Base-by-base conservation (phyloP, 2,888 invertebrate genomes). In the Eudemis profundana region DNA sequence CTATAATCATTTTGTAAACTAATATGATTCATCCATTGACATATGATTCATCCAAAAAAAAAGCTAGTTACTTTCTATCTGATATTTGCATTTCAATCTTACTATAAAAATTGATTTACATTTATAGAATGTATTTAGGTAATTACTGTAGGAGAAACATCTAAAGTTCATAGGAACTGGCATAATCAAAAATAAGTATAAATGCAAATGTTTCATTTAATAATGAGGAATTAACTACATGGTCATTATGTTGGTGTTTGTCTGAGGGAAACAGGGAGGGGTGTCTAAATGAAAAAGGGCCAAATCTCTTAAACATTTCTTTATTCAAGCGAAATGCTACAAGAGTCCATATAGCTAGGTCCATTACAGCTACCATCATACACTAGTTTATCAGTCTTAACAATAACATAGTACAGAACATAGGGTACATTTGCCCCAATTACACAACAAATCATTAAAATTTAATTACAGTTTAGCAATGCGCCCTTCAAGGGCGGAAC, bases 301-400 rank as follows among this genome's bases (percentile, higher is more conserved):
- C 81, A 81, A 74, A 81, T 86, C 81, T 85, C 85, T 81, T 71
- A 84, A 81, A 89, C 84, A 88, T 85, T 85, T 85, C 83, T 89
- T 89, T 88, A 87, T 88, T 87, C 66, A 73, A 77, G 69, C 78
- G 85, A 83, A 82, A 86, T 82, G 84, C 83, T 83, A 87, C 84
- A 87, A 82, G 81, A 80, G 79, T 80, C 54, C 68, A 69, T 82
- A 86, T 77, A 82, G 47, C 76, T 75, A 72, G 64, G 23, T 74
- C 44, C 44, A 59, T 81, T 82, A 83, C 74, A 73, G 69, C 77
- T 81, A 84, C 66, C 64, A 68, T 66, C 68, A 69, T 76, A 76
- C 74, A 78, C 68, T 76, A 82, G 73, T 81, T 74, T 70, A 78
- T 72, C 73, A 75, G 66, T 33, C 61, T 65, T 57, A 70, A 72